Conservation (phyloP, 2,113 vertebrate species). For the Halcyon senegalensis region DNA sequence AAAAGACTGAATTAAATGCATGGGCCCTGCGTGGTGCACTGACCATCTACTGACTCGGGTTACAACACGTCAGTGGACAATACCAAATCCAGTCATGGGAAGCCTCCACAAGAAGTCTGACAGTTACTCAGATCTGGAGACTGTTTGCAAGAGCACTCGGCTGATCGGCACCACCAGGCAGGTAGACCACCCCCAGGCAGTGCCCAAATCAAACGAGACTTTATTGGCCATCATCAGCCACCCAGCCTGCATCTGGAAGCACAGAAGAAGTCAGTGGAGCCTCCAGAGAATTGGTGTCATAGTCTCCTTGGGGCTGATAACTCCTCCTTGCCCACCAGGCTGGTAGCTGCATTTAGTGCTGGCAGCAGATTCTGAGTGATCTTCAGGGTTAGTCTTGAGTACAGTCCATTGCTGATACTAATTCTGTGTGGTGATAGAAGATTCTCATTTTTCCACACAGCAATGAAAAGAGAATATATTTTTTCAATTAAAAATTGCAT, state of each 20-base stretch:
- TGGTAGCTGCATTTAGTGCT: rapidly evolving
- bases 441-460: background rate
- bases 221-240: background rate
- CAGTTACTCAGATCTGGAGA: background rate
- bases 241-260: background rate
- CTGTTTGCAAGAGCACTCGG: background rate
- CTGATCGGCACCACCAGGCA: background rate
- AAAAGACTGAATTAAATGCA: background rate
- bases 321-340: background rate
- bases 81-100: background rate
- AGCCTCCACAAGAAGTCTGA: background rate
- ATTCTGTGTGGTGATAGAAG: background rate
- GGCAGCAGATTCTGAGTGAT: background rate
- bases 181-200: background rate
- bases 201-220: background rate
- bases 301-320: background rate
- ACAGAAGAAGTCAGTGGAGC: background rate
- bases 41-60: background rate
- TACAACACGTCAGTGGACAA: background rate
- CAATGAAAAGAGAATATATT: background rate
- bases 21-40: background rate
- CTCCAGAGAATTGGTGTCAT: background rate
- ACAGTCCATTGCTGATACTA: background rate
- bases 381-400: background rate
- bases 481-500: background rate